Conservation (phyloP, 1,140 invertebrate genomes). For the Coptotermes formosanus region DNA sequence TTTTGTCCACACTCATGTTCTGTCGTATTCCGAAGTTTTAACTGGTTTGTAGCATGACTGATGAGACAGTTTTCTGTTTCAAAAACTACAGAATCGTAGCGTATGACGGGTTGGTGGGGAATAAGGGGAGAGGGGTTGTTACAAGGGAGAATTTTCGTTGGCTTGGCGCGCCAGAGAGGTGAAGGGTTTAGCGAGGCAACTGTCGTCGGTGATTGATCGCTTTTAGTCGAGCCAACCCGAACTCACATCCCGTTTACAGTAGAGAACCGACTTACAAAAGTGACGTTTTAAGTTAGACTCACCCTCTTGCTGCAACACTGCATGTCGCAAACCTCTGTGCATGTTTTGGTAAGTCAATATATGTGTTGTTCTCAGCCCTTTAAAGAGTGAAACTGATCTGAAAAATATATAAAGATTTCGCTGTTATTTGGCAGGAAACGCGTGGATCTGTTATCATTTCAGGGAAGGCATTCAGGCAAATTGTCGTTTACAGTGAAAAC, state of each 20-base stretch:
- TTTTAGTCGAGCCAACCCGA: neutral
- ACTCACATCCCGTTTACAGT: neutral
- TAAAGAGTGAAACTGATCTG: too few species aligned
- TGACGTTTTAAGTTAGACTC: neutral
- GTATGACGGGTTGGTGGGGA: neutral
- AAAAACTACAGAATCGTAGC: neutral
- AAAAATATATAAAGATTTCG: too few species aligned
- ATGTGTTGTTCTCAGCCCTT: neutral
- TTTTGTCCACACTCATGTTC: neutral
- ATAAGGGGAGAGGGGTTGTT: neutral
- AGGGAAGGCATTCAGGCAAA: too few species aligned
- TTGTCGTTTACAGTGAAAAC: too few species aligned
- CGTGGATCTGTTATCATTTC: too few species aligned
- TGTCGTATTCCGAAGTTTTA: neutral
- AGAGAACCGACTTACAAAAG: neutral
- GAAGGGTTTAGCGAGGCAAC: neutral
- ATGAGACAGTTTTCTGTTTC: neutral
- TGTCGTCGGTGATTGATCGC: neutral
- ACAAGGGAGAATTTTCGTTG: conserved; percentile 4
- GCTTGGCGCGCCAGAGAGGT: neutral
- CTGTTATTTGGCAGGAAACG: too few species aligned
- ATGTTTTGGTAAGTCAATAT: neutral
- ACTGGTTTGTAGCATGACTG: neutral
- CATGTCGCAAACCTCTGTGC: neutral
- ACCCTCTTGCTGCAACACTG: too few species aligned